Evolutionary conservation across 2,113 vertebrate species (phyloP).

Genomic region (Cathartes aura): DNA sequence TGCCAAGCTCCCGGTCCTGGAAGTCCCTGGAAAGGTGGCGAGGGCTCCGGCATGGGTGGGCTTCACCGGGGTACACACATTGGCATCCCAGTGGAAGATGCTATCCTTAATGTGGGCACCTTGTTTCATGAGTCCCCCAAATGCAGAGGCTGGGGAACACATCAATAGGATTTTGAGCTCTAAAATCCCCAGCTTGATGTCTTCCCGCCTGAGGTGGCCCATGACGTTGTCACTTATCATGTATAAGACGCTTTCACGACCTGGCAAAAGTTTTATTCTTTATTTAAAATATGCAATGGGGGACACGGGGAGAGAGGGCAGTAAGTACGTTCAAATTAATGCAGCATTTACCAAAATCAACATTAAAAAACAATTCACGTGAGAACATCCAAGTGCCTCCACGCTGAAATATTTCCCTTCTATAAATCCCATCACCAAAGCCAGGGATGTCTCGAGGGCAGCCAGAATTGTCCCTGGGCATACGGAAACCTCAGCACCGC

Average conservation of each 20-base stretch:
- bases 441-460: not conserved
- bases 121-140: not conserved
- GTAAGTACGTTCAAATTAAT: not conserved
- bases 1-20: conserved; percentile 14
- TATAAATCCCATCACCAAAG: not conserved
- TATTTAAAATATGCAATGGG: fast-evolving
- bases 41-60: not conserved
- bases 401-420: fast-evolving
- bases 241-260: fast-evolving
- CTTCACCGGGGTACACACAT: fast-evolving
- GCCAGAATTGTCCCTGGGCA: not conserved
- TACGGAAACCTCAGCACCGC: fast-evolving
- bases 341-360: not conserved
- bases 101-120: not conserved
- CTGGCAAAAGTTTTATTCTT: not conserved
- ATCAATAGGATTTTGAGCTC: not conserved
- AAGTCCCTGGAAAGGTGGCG: not conserved
- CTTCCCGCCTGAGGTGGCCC: not conserved
- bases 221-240: fast-evolving
- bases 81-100: not conserved
- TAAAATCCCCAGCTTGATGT: not conserved
- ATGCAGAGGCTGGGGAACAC: not conserved
- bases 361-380: not conserved
- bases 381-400: not conserved
- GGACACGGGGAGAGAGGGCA: not conserved